Percentiles rank a stretch among this genome's conserved stretches.
Conservation (phyloP, 2,888 invertebrate genomes). For the Fissipunctia ypsillon region DNA sequence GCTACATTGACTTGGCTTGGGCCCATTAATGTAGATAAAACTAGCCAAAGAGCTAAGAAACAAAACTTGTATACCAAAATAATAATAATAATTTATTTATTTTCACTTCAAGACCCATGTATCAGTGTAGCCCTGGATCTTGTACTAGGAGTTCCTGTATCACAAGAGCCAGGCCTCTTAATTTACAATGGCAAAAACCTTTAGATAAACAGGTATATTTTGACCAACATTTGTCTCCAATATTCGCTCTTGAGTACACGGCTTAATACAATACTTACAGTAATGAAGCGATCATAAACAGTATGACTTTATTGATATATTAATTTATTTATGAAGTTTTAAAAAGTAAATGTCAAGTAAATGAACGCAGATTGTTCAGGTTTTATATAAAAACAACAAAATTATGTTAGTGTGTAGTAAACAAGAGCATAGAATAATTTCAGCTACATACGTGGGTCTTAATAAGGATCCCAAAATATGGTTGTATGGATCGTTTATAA, state of each 20-base stretch:
- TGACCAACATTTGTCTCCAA: not conserved
- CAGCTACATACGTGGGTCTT: constrained; percentile 19
- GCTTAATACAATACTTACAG: not conserved
- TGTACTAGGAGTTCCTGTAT: too few species aligned
- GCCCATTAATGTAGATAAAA: too few species aligned
- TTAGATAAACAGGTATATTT: not conserved
- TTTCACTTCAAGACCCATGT: too few species aligned
- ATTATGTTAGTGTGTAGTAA: constrained; percentile 31
- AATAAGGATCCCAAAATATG: constrained; percentile 8
- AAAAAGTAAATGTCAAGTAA: constrained; percentile 38
- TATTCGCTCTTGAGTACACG: not conserved
- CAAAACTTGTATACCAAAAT: too few species aligned
- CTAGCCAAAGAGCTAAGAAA: too few species aligned
- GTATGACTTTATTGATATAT: constrained; percentile 54
- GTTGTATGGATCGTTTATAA: constrained; percentile 19
- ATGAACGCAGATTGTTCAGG: constrained; percentile 26
- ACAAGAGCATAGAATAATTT: constrained; percentile 26
- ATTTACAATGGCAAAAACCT: too few species aligned
- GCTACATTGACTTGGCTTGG: too few species aligned
- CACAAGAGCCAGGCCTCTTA: too few species aligned
- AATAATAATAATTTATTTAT: too few species aligned
- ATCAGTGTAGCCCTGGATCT: too few species aligned
- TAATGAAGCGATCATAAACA: constrained; percentile 53
- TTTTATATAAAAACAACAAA: constrained; percentile 44
- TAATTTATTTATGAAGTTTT: constrained; percentile 46